These are phyloP conservation scores for Rhizomys pruinosus DNA, from an alignment of 2,113 vertebrate species.

Conservation along the genomic window DNA sequence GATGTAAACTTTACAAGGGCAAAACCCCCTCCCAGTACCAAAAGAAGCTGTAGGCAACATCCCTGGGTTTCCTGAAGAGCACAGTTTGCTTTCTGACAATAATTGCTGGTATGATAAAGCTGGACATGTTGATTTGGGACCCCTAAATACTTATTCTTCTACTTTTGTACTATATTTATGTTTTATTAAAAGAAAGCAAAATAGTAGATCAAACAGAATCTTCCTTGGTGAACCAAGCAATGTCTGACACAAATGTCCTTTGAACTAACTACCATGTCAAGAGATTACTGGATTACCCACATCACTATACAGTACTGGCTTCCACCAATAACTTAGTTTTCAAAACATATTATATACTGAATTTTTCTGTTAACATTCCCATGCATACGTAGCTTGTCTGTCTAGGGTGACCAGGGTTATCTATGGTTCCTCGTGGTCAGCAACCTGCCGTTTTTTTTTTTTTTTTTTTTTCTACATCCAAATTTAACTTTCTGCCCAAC, in stretches of 20 bases:
- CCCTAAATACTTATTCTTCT: background rate
- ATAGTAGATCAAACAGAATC: accelerated
- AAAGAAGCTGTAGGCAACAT: background rate
- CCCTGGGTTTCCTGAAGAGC: background rate
- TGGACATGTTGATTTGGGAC: background rate
- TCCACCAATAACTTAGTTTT: background rate
- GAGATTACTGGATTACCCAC: accelerated
- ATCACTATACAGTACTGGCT: too few relatives aligned
- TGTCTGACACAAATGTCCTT: background rate
- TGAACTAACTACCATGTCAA: background rate
- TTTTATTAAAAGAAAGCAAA: background rate
- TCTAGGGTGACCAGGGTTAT: background rate
- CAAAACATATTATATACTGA: background rate
- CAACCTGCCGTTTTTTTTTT: too few relatives aligned
- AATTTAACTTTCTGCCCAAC: background rate
- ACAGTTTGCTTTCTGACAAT: background rate
- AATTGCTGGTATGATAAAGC: background rate
- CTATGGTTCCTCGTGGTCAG: background rate
- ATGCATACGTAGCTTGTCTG: background rate
- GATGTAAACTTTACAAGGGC: background rate
- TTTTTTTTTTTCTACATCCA: background rate
- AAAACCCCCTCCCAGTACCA: background rate
- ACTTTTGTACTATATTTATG: background rate
- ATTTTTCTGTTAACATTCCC: background rate
- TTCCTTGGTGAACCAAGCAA: background rate